Conservation (phyloP, 2,888 invertebrate species). For the Volucella inanis region DNA sequence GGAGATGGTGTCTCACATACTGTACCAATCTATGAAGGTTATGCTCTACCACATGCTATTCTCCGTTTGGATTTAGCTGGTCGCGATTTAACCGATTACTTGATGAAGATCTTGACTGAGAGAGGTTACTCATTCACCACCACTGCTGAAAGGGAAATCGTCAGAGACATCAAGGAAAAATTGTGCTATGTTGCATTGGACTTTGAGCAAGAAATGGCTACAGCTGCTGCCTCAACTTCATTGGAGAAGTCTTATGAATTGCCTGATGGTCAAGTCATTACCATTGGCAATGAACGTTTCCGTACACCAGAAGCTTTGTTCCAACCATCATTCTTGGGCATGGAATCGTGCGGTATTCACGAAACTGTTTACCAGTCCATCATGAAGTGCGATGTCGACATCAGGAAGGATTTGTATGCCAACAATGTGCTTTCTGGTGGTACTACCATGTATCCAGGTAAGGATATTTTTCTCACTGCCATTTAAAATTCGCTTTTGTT, state of each 20-base stretch:
- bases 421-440: slow-evolving; percentile 95
- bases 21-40: slow-evolving; percentile 97
- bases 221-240: slow-evolving; percentile 94
- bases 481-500: too few species aligned
- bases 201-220: slow-evolving; percentile 97
- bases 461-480: slow-evolving; percentile 28
- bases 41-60: slow-evolving; percentile 96
- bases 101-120: slow-evolving; percentile 97
- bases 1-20: slow-evolving; percentile 98
- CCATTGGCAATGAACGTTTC: slow-evolving; percentile 96
- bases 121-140: slow-evolving; percentile 96
- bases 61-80: slow-evolving; percentile 96
- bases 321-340: slow-evolving; percentile 94
- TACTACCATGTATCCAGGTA: slow-evolving; percentile 93
- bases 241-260: slow-evolving; percentile 97
- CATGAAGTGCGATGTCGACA: slow-evolving; percentile 98
- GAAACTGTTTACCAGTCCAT: slow-evolving; percentile 97
- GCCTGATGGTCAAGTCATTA: slow-evolving; percentile 96
- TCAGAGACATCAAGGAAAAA: slow-evolving; percentile 97
- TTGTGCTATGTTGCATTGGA: slow-evolving; percentile 95
- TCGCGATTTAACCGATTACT: slow-evolving; percentile 95
- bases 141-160: slow-evolving; percentile 96
- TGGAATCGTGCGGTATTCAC: slow-evolving; percentile 95
- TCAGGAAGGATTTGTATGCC: slow-evolving; percentile 96
- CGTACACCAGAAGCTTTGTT: slow-evolving; percentile 97